Base-by-base conservation (phyloP, 2,888 invertebrate genomes). In the Rhagonycha fulva region DNA sequence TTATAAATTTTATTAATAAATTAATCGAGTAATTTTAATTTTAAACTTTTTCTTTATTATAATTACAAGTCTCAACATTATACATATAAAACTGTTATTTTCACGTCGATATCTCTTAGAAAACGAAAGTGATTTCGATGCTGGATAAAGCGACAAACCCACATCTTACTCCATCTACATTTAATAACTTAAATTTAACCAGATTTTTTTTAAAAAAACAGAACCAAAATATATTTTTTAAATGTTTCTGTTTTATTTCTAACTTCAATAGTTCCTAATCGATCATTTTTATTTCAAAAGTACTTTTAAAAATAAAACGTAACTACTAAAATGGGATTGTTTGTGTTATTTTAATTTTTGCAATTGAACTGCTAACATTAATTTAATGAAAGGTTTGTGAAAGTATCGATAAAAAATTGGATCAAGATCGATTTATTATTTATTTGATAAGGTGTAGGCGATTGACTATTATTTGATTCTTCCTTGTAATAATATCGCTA, bases 361-460 rank as follows among this genome's bases (percentile, higher is more conserved):
- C 47, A 47, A 47, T 47, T 47, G 47, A 47, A 47, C 47, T n/a
- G 47, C n/a, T 47, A 47, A 5, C n/a, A 47, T 47, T 47, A 47
- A 47, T 47, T 47, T 47, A 7, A 47, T 47, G 47, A 47, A 47
- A 47, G 47, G 47, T 47, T 47, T 47, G 47, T 47, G 47, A 47
- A 47, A 47, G 47, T 47, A 47, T 47, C 47, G n/a, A 66, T 26
- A 66, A 66, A 66, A 62, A 66, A 66, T 66, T 66, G 26, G 63
- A 66, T 66, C 63, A 66, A n/a, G 63, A 66, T 66, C 63, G 26
- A 66, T 66, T 66, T 66, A n/a, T 26, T 26, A 66, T 24, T 66
- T 26, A 66, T 24, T 47, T 47, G 47, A 26, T 24, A 24, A 66
- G 26, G 63, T 66, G 63, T 47, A 47, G 63, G 63, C 19, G 63